phyloP scores from a whole-genome alignment of 2,888 invertebrate genomes.

The Metallyticus violacea region DNA sequence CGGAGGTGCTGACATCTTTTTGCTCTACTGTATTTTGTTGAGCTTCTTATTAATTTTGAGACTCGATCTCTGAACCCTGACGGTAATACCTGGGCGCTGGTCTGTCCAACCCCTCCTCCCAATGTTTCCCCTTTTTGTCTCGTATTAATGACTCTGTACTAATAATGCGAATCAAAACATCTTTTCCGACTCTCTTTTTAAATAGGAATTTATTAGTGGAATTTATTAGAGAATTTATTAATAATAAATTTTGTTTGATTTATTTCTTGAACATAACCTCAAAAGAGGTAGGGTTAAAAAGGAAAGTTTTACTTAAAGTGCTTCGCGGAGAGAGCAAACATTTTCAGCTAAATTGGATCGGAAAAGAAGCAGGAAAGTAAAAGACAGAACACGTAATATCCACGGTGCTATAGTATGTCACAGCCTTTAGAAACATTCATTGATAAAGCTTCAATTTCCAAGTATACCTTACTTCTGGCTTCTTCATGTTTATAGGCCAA shows the following conservation, averaged over 20 bases:
- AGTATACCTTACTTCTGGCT: background rate
- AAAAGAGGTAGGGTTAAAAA: background rate
- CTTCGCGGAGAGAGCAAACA: background rate
- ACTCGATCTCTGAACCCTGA: too few species aligned
- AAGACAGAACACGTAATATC: background rate
- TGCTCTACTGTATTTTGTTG: too few species aligned
- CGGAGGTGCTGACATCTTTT: too few species aligned
- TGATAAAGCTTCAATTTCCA: slow-evolving; percentile 2
- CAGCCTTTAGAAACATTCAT: too few species aligned
- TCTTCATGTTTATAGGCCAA: slow-evolving; percentile 6
- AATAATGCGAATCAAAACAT: too few species aligned
- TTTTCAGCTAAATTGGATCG: background rate
- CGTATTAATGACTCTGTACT: too few species aligned
- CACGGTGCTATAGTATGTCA: background rate
- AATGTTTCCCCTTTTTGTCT: too few species aligned
- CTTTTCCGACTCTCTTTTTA: too few species aligned
- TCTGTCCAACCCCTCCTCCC: too few species aligned
- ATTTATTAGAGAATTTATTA: background rate
- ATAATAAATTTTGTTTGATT: background rate
- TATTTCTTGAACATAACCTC: background rate
- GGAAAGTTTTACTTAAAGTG: background rate
- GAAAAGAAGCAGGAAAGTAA: background rate
- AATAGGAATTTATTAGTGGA: background rate
- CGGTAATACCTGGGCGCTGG: too few species aligned
- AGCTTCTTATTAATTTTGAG: too few species aligned